Evolutionary conservation across 2,113 vertebrate species (phyloP).

Genomic region (Pteropus alecto): DNA sequence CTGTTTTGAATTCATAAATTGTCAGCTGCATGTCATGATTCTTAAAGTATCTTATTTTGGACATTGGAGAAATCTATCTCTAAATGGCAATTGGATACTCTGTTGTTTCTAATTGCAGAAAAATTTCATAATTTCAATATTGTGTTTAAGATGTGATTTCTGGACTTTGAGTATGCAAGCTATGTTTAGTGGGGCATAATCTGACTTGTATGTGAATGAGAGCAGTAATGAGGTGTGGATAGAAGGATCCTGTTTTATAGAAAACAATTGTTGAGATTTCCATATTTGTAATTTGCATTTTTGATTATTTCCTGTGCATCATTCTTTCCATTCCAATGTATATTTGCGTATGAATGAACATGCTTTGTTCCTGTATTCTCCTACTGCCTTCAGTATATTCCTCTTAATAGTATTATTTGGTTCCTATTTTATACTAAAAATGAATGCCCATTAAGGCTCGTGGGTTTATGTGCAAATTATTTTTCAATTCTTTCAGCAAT

Average conservation of each 20-base stretch:
- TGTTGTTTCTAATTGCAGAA: not conserved
- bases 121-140: not conserved
- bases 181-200: not conserved
- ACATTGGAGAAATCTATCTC: not conserved
- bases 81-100: not conserved
- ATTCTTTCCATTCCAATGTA: not conserved
- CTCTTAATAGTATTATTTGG: not conserved
- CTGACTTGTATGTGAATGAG: not conserved
- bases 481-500: constrained; percentile 18
- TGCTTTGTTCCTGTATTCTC: not conserved
- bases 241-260: not conserved
- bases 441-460: not conserved
- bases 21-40: not conserved
- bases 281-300: not conserved
- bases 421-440: constrained; percentile 12
- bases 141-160: not conserved
- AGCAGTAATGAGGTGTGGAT: not conserved
- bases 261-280: not conserved
- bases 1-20: not conserved
- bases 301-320: not conserved
- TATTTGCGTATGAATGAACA: not conserved
- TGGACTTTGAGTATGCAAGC: not conserved
- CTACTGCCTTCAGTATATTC: not conserved
- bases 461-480: not conserved
- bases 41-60: not conserved